Base-by-base conservation (phyloP, 2,797 vertebrate genomes). In the Sebastes kiyomatsui region DNA sequence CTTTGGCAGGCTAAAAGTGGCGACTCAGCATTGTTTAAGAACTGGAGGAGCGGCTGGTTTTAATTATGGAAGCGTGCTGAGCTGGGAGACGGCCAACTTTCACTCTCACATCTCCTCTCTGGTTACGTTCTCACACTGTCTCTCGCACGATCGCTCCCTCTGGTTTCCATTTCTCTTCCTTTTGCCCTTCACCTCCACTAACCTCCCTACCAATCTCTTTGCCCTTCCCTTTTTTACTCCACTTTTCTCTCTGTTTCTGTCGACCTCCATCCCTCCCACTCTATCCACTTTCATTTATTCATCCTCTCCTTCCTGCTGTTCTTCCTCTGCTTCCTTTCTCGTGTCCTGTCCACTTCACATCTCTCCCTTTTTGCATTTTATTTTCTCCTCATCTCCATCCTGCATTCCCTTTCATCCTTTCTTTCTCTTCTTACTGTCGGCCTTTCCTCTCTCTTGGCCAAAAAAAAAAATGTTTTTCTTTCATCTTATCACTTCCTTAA, bases 1-100 rank as follows among this genome's bases (percentile, higher is more conserved):
- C 72, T 33, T 67, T 82, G 77, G 84, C 76, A 8, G 18, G 76
- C 72, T 69, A 28, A 90, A 88, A 84, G 68, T 32, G 71, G 68
- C 67, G 67, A 90, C 80, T 91, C 88, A 88, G 90, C 91, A 62
- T 72, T 76, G 88, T 87, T 79, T 75, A 16, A 70, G 80, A 68
- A 58, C 14, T 20, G 28, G 61, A 65, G 69, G 67, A 56, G 78
- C 11, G 55, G 49, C 87, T 89, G 91, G 67, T 85, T 88, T 92
- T 90, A 90, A 92, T 93, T 85, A 85, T 80, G 75, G 83, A 84
- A 84, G 75, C 75, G 62, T 92, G 90, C 74, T 78, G 85, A 64
- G 82, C 79, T 83, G 82, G 81, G 64, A 66, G 58, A 58, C 18
- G 9, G 76, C 74, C 86, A 84, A 80, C 82, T 81, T 79, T 90